Evolutionary conservation across 2,113 vertebrate genomes (phyloP), one percentile per base, ranked within the genome.

Genomic region (Seriola quinqueradiata): DNA sequence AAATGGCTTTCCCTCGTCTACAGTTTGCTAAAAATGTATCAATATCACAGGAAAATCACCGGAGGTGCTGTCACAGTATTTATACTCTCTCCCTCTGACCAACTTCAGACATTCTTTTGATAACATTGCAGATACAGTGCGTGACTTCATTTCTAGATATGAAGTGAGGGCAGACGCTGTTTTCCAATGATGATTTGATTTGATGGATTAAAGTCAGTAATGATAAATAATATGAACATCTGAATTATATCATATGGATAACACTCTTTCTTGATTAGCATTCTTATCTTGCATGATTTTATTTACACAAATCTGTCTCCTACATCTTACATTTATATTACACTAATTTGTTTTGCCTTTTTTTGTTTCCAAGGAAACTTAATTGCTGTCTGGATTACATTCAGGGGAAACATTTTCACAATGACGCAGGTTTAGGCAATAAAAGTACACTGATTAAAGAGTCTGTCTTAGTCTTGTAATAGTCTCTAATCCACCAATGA

Each of bases 101-200:
- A 81, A 21, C 81, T 78, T 79, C 58, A 79, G 46, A 54, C 2
- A 63, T 34, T 36, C 52, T 65, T 65, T 28, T 67, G 77, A 91
- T 89, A 89, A 89, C 77, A 65, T 70, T 83, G 87, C 77, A 79
- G 78, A 89, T 85, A 84, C 10, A 72, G 50, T 13, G 12, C 46
- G 44, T 21, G 48, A 1, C 67, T 58, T 17, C 3, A 12, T 55
- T 63, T 82, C 65, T 25, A 61, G 19, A 58, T 79, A 65, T 75
- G 32, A 65, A 32, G 4, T 50, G 4, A 1, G 28, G 54, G 28
- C 28, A 59, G 3, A 71, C 44, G 9, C 36, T 19, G 36, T 54
- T 55, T 58, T 42, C 71, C 42, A 48, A 3, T 17, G 6, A 28
- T 58, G 6, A 34, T 34, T 61, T 61, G 10, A 16, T 10, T 52